Percentiles rank a stretch among this genome's conserved stretches.
Conservation (phyloP, 2,113 vertebrate species). For the Puffinus mauretanicus region DNA sequence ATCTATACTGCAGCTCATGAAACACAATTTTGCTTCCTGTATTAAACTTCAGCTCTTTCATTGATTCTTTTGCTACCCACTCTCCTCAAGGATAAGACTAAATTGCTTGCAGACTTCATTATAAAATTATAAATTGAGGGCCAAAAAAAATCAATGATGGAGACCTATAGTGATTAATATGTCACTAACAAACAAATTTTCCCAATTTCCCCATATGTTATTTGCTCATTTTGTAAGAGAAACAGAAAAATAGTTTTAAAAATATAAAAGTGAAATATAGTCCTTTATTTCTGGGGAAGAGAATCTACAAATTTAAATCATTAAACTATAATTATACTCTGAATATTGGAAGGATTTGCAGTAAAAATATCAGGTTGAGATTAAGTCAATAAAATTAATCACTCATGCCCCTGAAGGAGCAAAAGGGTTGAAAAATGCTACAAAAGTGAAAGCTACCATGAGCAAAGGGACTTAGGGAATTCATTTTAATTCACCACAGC, state of each 20-base stretch:
- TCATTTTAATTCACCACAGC: constrained; percentile 43
- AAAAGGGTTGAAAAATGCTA: constrained; percentile 54
- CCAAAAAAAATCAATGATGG: neutral
- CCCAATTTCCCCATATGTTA: neutral
- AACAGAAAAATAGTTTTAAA: neutral
- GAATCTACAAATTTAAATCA: constrained; percentile 55
- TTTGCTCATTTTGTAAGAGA: neutral
- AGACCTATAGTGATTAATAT: neutral
- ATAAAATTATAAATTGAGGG: constrained; percentile 1
- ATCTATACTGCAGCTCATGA: neutral
- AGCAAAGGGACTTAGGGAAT: constrained; percentile 52
- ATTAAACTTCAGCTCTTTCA: neutral
- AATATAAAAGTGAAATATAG: neutral
- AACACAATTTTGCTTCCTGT: neutral
- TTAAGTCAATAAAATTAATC: constrained; percentile 73
- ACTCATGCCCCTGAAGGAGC: constrained; percentile 30
- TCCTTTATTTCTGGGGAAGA: neutral
- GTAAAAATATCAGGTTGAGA: constrained; percentile 64
- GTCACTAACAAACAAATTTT: neutral
- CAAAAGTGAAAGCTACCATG: constrained; percentile 62
- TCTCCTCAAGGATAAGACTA: neutral
- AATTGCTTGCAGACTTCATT: neutral
- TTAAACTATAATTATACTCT: constrained; percentile 59
- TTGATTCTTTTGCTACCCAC: neutral
- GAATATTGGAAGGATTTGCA: constrained; percentile 60